A percentile compares a stretch with the other conserved stretches of the same genome.
Conservation (phyloP, 92 coral and sea anemone species). For the Parazoanthus swiftii region DNA sequence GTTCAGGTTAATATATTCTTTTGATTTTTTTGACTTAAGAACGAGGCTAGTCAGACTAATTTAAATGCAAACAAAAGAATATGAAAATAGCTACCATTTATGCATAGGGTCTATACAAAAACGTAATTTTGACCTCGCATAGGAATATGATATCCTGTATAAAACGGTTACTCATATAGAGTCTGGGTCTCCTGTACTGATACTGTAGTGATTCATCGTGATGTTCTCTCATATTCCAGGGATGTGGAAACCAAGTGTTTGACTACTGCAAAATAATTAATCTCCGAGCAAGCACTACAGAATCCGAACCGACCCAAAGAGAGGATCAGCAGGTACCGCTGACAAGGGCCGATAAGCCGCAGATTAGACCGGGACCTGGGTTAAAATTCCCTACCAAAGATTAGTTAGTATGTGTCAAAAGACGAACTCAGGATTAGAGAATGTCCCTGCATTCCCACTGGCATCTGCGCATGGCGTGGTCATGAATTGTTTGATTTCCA, state of each 20-base stretch:
- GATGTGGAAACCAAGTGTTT: slow-evolving; percentile 97
- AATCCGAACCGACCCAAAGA: neutral
- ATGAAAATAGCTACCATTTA: no score
- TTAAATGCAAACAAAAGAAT: no score
- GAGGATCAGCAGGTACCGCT: slow-evolving; percentile 15
- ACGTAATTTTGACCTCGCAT: neutral
- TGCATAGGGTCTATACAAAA: no score
- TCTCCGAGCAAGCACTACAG: slow-evolving; percentile 27
- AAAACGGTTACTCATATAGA: neutral
- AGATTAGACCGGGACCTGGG: neutral
- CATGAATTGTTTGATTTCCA: no score
- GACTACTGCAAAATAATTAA: slow-evolving; percentile 83
- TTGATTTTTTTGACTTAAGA: no score
- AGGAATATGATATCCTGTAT: neutral
- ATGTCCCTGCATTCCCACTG: no score
- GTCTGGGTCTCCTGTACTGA: no score
- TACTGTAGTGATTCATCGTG: neutral
- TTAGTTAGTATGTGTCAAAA: neutral
- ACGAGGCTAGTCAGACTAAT: no score
- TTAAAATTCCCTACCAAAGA: neutral
- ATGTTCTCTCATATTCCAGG: slow-evolving; percentile 48
- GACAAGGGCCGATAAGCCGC: neutral
- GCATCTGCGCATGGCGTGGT: neutral
- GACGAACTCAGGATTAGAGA: no score
- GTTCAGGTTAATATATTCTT: no score